These are phyloP conservation scores for Fragum fragum DNA, from an alignment of 2,888 invertebrate genomes.

Conservation along the genomic window DNA sequence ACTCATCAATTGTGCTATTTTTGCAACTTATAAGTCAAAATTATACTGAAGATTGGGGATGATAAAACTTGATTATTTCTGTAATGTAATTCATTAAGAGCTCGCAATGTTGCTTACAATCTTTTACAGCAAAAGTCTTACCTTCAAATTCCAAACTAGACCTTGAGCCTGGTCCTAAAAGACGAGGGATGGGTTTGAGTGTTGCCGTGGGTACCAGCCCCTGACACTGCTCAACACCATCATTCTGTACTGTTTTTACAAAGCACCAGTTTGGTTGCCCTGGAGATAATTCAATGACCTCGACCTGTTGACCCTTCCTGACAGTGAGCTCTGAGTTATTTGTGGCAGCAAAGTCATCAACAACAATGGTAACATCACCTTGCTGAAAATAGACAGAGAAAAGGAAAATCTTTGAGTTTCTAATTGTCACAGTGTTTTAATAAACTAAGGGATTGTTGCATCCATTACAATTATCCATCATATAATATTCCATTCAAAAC, in stretches of 20 bases:
- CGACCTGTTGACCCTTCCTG: constrained; percentile 96
- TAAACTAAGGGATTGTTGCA: too few relatives aligned
- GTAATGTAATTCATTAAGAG: too few relatives aligned
- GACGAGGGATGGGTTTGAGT: constrained; percentile 85
- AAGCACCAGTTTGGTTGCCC: constrained; percentile 87
- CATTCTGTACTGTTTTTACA: constrained; percentile 83
- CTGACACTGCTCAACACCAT: constrained; percentile 77
- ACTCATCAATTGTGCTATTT: too few relatives aligned
- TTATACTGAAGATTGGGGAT: too few relatives aligned
- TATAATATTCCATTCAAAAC: too few relatives aligned
- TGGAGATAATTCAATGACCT: constrained; percentile 92
- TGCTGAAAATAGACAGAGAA: constrained; percentile 59
- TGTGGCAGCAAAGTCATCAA: constrained; percentile 92
- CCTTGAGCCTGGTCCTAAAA: constrained; percentile 82
- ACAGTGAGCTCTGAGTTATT: constrained; percentile 94
- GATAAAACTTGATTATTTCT: too few relatives aligned
- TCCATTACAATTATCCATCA: too few relatives aligned
- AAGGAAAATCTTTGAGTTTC: too few relatives aligned
- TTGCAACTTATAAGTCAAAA: too few relatives aligned
- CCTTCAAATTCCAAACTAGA: constrained; percentile 86
- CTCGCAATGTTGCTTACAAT: too few relatives aligned
- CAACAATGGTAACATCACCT: constrained; percentile 81
- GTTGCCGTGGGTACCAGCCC: constrained; percentile 86
- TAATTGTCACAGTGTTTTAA: too few relatives aligned
- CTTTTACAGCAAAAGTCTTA: too few relatives aligned